Conservation (phyloP, 2,113 vertebrate species). For the Grus americana region DNA sequence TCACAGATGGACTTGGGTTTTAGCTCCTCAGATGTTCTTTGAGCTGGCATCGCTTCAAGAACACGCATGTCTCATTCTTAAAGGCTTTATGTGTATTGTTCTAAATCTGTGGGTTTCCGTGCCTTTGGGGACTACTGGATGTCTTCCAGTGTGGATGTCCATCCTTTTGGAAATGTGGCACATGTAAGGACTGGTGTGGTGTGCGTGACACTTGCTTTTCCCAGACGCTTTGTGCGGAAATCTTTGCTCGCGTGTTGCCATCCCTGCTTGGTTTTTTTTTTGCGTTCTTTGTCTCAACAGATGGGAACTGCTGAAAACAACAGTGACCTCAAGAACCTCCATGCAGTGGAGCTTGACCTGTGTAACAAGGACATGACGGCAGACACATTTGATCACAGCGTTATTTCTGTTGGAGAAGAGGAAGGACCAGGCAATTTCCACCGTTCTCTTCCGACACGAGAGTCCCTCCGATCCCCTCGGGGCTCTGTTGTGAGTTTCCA, state of each 20-base stretch:
- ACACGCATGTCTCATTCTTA: background rate
- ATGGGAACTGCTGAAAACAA: slow-evolving; percentile 46
- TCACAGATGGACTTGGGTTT: background rate
- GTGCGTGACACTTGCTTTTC: background rate
- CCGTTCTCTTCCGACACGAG: slow-evolving; percentile 45
- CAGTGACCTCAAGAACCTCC: background rate
- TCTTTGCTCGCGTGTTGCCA: background rate
- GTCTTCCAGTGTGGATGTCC: background rate
- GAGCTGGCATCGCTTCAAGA: background rate
- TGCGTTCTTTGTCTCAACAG: background rate
- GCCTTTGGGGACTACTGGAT: background rate
- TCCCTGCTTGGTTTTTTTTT: background rate
- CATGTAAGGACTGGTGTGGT: background rate
- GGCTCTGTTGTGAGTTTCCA: slow-evolving; percentile 72
- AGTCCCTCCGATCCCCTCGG: slow-evolving; percentile 52
- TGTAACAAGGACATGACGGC: background rate
- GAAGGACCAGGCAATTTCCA: background rate
- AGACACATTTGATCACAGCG: background rate
- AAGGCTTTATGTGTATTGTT: background rate
- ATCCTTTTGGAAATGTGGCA: slow-evolving; percentile 24
- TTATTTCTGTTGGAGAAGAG: slow-evolving; percentile 34
- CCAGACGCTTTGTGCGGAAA: background rate
- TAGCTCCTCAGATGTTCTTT: background rate
- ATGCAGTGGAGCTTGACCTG: slow-evolving; percentile 18
- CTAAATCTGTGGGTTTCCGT: background rate